Conservation (phyloP, 2,113 vertebrate species). For the Nematolebias whitei region DNA sequence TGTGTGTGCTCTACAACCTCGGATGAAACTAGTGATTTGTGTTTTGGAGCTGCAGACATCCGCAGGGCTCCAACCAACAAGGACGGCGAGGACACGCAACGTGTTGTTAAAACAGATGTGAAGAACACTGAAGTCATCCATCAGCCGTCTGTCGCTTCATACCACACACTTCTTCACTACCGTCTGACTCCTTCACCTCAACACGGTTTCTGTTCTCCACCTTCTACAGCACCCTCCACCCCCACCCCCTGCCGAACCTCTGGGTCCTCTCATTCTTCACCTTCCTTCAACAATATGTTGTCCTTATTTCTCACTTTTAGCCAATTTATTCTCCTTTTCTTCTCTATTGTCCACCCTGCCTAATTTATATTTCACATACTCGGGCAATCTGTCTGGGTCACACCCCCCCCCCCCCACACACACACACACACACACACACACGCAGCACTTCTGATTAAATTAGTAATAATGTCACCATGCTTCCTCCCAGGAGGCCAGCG, state of each 20-base stretch:
- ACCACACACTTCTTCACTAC: slow-evolving; percentile 19
- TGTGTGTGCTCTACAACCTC: not conserved
- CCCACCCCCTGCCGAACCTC: slow-evolving; percentile 31
- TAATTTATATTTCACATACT: not conserved
- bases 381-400: not conserved
- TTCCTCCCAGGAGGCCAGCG: slow-evolving; percentile 66
- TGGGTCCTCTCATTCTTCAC: not conserved
- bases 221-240: not conserved
- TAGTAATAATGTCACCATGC: slow-evolving; percentile 73
- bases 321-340: no score
- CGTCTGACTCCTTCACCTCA: slow-evolving; percentile 32
- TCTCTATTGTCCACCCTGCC: not conserved
- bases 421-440: slow-evolving; percentile 7
- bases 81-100: slow-evolving; percentile 25
- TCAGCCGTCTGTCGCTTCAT: slow-evolving; percentile 17
- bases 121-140: slow-evolving; percentile 28
- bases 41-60: not conserved
- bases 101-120: slow-evolving; percentile 42
- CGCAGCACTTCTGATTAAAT: slow-evolving; percentile 66
- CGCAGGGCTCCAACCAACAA: slow-evolving; percentile 28
- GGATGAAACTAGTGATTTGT: not conserved
- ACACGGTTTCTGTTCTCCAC: not conserved
- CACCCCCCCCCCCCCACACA: slow-evolving; percentile 3
- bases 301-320: slow-evolving; percentile 6
- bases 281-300: not conserved